Percentiles rank a stretch among this genome's conserved stretches.
phyloP scores from a whole-genome alignment of 2,113 vertebrate species.

The Tursiops truncatus region DNA sequence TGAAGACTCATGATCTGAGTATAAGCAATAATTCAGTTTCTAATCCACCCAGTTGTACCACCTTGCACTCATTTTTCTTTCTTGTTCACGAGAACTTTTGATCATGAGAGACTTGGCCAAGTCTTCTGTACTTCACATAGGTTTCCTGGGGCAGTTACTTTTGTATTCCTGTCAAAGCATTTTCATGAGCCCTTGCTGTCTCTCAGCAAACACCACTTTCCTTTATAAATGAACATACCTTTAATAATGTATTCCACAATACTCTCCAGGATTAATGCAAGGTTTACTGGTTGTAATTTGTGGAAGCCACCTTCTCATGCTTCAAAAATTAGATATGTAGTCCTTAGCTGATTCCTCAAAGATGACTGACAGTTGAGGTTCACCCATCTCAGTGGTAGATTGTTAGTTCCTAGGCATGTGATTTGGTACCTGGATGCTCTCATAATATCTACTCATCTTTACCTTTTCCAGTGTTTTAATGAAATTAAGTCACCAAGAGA shows the following conservation, averaged over 20 bases:
- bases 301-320: neutral
- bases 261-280: neutral
- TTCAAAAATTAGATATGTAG: neutral
- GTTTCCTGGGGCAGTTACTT: neutral
- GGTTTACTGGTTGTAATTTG: neutral
- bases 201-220: neutral
- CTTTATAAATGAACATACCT: neutral
- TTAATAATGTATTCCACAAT: slow-evolving; percentile 16
- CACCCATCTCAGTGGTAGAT: neutral
- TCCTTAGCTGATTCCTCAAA: neutral
- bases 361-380: neutral
- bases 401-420: neutral
- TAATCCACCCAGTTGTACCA: neutral
- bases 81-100: neutral
- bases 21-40: neutral
- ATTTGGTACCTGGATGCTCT: neutral
- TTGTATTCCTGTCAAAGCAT: neutral
- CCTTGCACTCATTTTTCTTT: neutral
- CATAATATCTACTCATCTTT: neutral
- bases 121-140: neutral
- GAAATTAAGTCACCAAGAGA: neutral
- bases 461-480: neutral
- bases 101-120: neutral
- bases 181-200: neutral
- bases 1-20: neutral